Evolutionary conservation across 1,140 invertebrate species (phyloP), one percentile per base, ranked within the genome.

Genomic region (Euura saliciscinereae): DNA sequence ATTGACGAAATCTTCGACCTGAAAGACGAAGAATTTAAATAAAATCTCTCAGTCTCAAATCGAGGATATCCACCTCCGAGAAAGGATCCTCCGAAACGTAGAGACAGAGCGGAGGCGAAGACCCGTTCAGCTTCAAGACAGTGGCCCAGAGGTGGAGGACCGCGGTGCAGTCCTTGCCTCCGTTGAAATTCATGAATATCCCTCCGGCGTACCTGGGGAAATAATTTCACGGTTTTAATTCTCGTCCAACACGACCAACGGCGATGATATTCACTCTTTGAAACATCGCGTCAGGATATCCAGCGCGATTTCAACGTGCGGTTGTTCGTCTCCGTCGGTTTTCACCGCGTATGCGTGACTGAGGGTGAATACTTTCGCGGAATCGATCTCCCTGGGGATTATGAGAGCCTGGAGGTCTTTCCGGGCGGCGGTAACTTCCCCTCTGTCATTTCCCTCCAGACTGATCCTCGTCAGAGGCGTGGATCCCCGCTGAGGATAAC

Each of bases 81-180:
- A 98, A 98, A 0, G 94, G 90, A 80, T 94, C 91, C 43, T 90
- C 86, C 73, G 91, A 92, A 74, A 92, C 74, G 66, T 86, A 86
- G 42, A 87, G 77, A 68, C 85, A 86, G 2, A 82, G 44, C 43
- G 81, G 73, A 1, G 80, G 44, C 11, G 82, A 76, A 43, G 80
- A 68, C 70, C 79, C 80, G 72, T 78, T 90, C 73, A 90, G 89
- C 77, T 89, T 87, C 46, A 93, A 83, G 42, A 95, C 85, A 6
- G 91, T 89, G 78, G 93, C 86, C 43, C 91, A 88, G 44, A 98
- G 83, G 86, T 98, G 95, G 70, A 98, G 87, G 13, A 98, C 87
- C 1, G 94, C 95, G 2, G 96, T 98, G 83, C 98, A 99, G 88
- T 99, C 98, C 88, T 99, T 99, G 6, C 98, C 98, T 44, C 98